phyloP scores from a whole-genome alignment of 2,888 invertebrate species.

The Junonia oenone region DNA sequence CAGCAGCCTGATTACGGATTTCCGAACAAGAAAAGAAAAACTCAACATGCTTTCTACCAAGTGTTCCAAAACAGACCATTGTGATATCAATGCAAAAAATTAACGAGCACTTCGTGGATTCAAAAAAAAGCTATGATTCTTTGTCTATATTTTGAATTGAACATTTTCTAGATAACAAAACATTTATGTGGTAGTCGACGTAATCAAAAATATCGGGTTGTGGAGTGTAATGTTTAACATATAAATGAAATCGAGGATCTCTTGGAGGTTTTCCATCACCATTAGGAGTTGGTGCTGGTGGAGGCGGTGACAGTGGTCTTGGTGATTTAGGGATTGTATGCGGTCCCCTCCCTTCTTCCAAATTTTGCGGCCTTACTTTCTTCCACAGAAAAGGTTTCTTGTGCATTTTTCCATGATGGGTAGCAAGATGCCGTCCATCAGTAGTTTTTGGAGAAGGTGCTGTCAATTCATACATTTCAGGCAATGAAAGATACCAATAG shows the following conservation, averaged over 20 bases:
- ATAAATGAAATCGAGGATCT: conserved; percentile 65
- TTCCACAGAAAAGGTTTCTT: conserved; percentile 66
- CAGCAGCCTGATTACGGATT: conserved; percentile 78
- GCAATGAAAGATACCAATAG: conserved; percentile 71
- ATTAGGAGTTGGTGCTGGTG: conserved; percentile 45
- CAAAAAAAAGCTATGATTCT: conserved; percentile 29
- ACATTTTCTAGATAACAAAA: conserved; percentile 49
- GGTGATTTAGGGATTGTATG: conserved; percentile 42
- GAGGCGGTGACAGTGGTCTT: conserved; percentile 29
- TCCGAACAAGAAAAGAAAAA: conserved; percentile 74
- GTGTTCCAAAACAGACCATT: conserved; percentile 51
- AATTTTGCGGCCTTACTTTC: conserved; percentile 40
- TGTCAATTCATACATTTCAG: conserved; percentile 73
- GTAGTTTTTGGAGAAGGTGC: conserved; percentile 34
- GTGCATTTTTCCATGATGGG: conserved; percentile 56
- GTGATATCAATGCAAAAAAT: conserved; percentile 39
- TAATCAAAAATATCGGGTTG: conserved; percentile 64
- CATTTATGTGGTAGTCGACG: conserved; percentile 63
- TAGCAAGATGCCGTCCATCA: conserved; percentile 45
- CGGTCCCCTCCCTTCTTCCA: conserved; percentile 50
- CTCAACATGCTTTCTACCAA: conserved; percentile 38
- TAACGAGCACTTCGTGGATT: conserved; percentile 27
- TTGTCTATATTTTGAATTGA: conserved; percentile 51
- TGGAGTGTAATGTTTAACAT: conserved; percentile 62
- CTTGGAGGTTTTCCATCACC: conserved; percentile 32